A percentile compares a stretch with the other conserved stretches of the same genome.
These are phyloP conservation scores for Cephalopterus ornatus DNA, from an alignment of 2,113 vertebrate genomes.

Conservation along the genomic window DNA sequence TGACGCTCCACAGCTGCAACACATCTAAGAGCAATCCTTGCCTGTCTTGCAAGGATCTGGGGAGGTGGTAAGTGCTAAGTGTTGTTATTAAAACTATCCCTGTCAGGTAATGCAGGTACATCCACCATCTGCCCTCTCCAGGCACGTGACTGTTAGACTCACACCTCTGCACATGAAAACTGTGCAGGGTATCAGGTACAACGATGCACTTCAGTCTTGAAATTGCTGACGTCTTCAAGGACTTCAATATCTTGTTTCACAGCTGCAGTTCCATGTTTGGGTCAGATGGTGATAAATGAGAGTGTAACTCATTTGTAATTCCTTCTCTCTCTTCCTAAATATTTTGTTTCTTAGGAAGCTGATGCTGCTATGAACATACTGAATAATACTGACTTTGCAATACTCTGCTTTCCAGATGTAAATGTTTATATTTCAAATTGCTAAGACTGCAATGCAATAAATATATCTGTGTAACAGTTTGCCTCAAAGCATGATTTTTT, in stretches of 20 bases:
- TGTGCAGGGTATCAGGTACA: not conserved
- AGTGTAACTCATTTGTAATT: constrained; percentile 44
- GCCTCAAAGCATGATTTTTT: not conserved
- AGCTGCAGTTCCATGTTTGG: constrained; percentile 29
- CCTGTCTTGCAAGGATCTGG: not conserved
- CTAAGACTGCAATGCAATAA: constrained; percentile 73
- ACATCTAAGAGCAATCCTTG: not conserved
- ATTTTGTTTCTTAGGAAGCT: constrained; percentile 57
- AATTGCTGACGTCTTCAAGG: not conserved
- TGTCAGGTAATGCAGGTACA: constrained; percentile 10
- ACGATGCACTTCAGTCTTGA: not conserved
- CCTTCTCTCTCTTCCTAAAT: constrained; percentile 58
- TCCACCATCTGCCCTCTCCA: constrained; percentile 26
- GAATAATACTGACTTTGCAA: constrained; percentile 46
- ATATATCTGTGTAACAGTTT: constrained; percentile 33
- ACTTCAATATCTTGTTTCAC: constrained; percentile 43
- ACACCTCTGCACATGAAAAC: not conserved
- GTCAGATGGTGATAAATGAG: constrained; percentile 48
- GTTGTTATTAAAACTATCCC: not conserved
- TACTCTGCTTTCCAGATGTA: constrained; percentile 60
- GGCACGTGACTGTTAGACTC: constrained; percentile 54
- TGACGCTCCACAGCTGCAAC: not conserved
- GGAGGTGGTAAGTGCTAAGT: not conserved
- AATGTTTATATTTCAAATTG: constrained; percentile 58
- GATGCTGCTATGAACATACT: constrained; percentile 62